A percentile compares a stretch with the other conserved stretches of the same genome.
Conservation (phyloP, 2,797 vertebrate genomes). For the Leuciscus waleckii region DNA sequence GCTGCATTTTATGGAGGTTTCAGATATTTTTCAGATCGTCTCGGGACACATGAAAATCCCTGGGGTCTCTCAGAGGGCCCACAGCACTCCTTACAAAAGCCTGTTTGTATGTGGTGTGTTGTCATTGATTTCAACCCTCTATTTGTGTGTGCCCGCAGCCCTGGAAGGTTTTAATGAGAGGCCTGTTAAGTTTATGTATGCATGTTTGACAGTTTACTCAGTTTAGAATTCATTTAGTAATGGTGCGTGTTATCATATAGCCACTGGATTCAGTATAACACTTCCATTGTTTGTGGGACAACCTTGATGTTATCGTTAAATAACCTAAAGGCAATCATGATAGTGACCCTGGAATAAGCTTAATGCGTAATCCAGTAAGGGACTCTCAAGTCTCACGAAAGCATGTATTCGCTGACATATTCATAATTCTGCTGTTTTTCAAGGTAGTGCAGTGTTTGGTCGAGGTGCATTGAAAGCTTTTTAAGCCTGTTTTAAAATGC, state of each 20-base stretch:
- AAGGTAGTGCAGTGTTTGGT: constrained; percentile 1
- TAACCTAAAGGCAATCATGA: not conserved
- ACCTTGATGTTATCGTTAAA: not conserved
- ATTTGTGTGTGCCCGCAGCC: constrained; percentile 54
- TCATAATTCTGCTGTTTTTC: constrained; percentile 9
- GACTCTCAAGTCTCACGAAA: not conserved
- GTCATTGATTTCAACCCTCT: constrained; percentile 43
- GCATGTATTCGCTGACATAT: not conserved
- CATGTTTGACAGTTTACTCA: constrained; percentile 21
- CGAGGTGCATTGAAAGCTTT: constrained; percentile 16
- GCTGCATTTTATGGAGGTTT: constrained; percentile 43
- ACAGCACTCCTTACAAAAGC: constrained; percentile 46
- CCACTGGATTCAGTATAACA: constrained; percentile 4
- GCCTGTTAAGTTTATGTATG: constrained; percentile 47
- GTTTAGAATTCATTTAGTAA: constrained; percentile 44
- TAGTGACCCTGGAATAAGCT: not conserved
- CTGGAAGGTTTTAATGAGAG: constrained; percentile 63
- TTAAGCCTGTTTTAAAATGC: constrained; percentile 36
- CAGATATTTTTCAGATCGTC: constrained; percentile 40
- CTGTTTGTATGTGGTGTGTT: constrained; percentile 52
- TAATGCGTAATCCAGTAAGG: not conserved
- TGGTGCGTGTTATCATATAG: constrained; percentile 3
- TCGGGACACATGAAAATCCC: constrained; percentile 40
- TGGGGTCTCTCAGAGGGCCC: constrained; percentile 34
- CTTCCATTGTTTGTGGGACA: not conserved